Evolutionary conservation across 2,888 invertebrate genomes (phyloP), one percentile per base, ranked within the genome.

Genomic region (Biston betularia): DNA sequence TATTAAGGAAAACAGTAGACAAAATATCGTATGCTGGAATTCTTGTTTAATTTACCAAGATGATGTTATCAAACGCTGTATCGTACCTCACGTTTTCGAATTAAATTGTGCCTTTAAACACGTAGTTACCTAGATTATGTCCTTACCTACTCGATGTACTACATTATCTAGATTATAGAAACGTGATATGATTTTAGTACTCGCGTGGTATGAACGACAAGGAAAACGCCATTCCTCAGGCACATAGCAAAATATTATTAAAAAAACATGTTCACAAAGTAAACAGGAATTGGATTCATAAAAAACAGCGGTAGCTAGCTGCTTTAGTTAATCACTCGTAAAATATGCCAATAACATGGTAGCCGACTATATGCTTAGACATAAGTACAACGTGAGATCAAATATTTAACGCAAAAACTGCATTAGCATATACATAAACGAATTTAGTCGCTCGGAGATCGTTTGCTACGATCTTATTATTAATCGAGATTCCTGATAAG

Each of bases 151-250:
- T 48, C 12, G 11, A 60, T 50, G 53, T 38, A 49, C 58, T 60
- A 60, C 35, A 55, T 60, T 55, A 60, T 50, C 60, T 60, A 60
- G 60, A 60, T 65, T 49, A 60, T 55, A 12, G 59, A 65, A 54
- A 65, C 59, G 60, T 50, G 60, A 60, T 49, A 50, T 48, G 35
- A 53, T 56, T 64, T 45, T 24, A 50, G 49, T 56, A 49, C 52
- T 54, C 42, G 44, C 10, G 15, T 52, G 12, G 50, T 46, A 56
- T 48, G 14, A 55, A 49, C 56, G 60, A 49, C 60, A 65, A 65
- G 65, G 65, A 65, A 58, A 54, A 46, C 46, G 11, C 49, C 34
- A 42, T 58, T 57, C 35, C 42, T 52, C 44, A 24, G 45, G 49
- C 14, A 46, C 15, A 53, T 50, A 53, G 45, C 11, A 46, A 64